Evolutionary conservation across 2,888 invertebrate genomes (phyloP), one percentile per base, ranked within the genome.

Genomic region (Drosophila parthenogenetica): DNA sequence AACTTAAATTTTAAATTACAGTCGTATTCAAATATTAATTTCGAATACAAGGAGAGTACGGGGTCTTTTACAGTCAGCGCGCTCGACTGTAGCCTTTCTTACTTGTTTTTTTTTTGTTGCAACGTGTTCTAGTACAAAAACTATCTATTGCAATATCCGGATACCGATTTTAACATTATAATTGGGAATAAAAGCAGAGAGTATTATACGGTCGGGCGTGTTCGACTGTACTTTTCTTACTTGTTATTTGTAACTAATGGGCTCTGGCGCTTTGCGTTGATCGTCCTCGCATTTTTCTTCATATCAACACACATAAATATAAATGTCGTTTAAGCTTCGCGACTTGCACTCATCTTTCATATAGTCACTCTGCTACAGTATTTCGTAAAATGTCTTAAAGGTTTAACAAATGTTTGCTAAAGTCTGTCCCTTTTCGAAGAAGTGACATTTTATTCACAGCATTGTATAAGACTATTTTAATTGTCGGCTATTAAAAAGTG

Each of bases 401-500:
- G n/a, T 10, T 39, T 39, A 4, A 14, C 13, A 10, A 14, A 22
- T 45, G 22, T 22, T 19, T 2, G 14, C 32, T 1, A n/a, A 4
- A 13, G 22, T 2, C 16, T 17, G 39, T 53, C 32, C 11, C 16
- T 29, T 10, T 22, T n/a, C 8, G 29, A 13, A 22, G 37, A 10
- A 11, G 42, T 57, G 57, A 71, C 77, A 65, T 73, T 69, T 64
- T 58, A 63, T 55, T 42, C 29, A 45, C 50, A 43, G 57, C 69
- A 50, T 67, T 42, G n/a, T 42, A 32, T 54, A 42, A 19, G 17
- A 10, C 32, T 66, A 53, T 69, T 83, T 81, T 77, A 87, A 84
- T 83, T 83, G 75, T 64, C 42, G 61, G 58, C 87, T 69, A 81
- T 83, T 83, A 84, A 83, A 81, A 83, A 84, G 83, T 86, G 86